A percentile compares a stretch with the other conserved stretches of the same genome.
Conservation (phyloP, 2,888 invertebrate species). For the Temnothorax ravouxi region DNA sequence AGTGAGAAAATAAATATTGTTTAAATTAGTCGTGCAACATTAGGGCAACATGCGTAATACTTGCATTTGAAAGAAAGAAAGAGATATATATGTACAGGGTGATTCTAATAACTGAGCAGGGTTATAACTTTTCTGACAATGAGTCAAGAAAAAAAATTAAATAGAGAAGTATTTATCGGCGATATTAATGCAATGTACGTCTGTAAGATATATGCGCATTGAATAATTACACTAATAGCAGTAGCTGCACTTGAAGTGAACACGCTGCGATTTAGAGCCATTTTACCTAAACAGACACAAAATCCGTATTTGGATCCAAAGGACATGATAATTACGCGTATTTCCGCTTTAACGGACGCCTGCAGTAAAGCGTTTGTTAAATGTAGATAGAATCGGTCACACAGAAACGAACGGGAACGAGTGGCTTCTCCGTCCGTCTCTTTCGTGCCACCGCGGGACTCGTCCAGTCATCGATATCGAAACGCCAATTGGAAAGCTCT, state of each 20-base stretch:
- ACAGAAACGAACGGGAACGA: conserved; percentile 41
- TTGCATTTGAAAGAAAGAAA: background rate
- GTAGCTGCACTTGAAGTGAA: background rate
- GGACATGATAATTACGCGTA: conserved; percentile 8
- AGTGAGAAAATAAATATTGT: background rate
- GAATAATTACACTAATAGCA: background rate
- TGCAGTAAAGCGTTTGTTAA: conserved; percentile 33
- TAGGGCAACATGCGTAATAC: background rate
- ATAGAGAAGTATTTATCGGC: background rate
- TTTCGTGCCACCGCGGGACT: conserved; percentile 32
- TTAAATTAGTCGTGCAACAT: background rate
- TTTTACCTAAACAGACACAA: conserved; percentile 2
- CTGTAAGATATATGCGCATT: background rate
- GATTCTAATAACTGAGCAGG: background rate
- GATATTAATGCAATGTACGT: background rate
- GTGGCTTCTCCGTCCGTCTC: conserved; percentile 48
- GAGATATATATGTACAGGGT: background rate
- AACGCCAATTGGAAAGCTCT: conserved; percentile 57
- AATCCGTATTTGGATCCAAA: background rate
- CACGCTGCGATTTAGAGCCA: background rate
- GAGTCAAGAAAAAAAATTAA: background rate
- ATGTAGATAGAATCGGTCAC: conserved; percentile 41
- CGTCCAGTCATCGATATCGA: conserved; percentile 56
- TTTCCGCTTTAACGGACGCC: conserved; percentile 23
- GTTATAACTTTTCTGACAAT: background rate